These are phyloP conservation scores for Drosophila anomalata DNA, from an alignment of 2,888 invertebrate genomes.

Conservation along the genomic window DNA sequence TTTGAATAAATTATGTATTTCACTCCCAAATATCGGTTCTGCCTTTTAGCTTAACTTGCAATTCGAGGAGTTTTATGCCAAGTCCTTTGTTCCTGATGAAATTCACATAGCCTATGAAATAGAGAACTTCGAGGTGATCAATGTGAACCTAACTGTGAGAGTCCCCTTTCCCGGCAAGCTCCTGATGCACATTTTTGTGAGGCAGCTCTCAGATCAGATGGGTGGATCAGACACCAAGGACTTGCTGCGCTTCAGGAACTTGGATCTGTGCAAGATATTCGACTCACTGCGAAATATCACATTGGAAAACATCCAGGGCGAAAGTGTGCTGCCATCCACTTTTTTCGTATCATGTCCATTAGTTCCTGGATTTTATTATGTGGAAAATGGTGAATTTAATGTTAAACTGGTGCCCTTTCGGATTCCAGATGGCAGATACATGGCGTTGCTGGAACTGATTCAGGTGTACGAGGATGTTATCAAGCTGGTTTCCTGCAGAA, in stretches of 20 bases:
- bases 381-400: constrained; percentile 45
- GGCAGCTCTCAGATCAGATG: constrained; percentile 49
- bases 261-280: constrained; percentile 73
- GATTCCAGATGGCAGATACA: constrained; percentile 64
- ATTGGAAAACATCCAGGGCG: constrained; percentile 25
- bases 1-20: neutral
- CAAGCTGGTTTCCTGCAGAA: constrained; percentile 59
- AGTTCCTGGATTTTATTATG: constrained; percentile 73
- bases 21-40: rapidly evolving
- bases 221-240: constrained; percentile 47
- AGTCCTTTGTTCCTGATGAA: constrained; percentile 74
- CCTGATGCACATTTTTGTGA: constrained; percentile 68
- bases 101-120: constrained; percentile 56
- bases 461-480: constrained; percentile 75
- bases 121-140: constrained; percentile 40
- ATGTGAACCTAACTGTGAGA: constrained; percentile 66
- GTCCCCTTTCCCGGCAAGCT: constrained; percentile 72
- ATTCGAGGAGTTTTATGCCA: constrained; percentile 65
- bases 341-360: constrained; percentile 74
- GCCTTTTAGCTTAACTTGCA: constrained; percentile 46
- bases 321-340: constrained; percentile 56
- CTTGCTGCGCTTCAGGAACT: constrained; percentile 62
- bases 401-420: constrained; percentile 45
- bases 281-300: constrained; percentile 69
- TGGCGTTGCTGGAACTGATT: constrained; percentile 67